These are phyloP conservation scores for Chaetogeoica ovagalla DNA, from an alignment of 2,888 invertebrate genomes.

Conservation along the genomic window DNA sequence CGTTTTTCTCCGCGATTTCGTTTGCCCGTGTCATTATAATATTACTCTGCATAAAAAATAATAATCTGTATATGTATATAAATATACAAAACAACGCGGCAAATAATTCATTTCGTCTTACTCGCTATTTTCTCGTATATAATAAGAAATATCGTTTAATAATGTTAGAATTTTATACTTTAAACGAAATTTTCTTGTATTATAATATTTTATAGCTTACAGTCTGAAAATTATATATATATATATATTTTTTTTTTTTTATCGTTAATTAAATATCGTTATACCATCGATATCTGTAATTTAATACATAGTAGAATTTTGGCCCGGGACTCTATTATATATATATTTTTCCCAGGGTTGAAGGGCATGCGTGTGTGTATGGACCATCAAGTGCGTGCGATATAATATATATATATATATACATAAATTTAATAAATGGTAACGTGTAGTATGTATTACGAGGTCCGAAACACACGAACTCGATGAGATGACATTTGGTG, in stretches of 20 bases:
- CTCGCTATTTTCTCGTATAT: too few relatives aligned
- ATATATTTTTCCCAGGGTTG: background rate
- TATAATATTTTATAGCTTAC: background rate
- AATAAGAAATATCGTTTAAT: too few relatives aligned
- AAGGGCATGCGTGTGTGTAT: background rate
- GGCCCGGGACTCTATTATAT: conserved; percentile 3
- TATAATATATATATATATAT: background rate
- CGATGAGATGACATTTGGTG: conserved; percentile 23
- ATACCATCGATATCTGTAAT: background rate
- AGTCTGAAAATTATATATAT: background rate
- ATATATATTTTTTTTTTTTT: background rate
- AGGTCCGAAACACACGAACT: background rate
- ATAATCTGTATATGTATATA: too few relatives aligned
- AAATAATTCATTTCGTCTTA: too few relatives aligned
- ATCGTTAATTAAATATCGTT: background rate
- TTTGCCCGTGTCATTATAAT: too few relatives aligned
- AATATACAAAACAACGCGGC: too few relatives aligned
- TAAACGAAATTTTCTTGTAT: background rate
- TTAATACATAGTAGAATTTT: background rate
- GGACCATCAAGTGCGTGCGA: background rate
- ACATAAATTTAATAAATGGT: too few relatives aligned
- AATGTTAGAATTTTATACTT: background rate
- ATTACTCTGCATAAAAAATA: too few relatives aligned
- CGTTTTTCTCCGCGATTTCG: too few relatives aligned
- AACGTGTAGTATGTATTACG: background rate